Evolutionary conservation across 30 jellyfish, hydroid and myxozoan genomes (phyloP), one percentile per base, ranked within the genome.

Genomic region (Aurelia aurita): DNA sequence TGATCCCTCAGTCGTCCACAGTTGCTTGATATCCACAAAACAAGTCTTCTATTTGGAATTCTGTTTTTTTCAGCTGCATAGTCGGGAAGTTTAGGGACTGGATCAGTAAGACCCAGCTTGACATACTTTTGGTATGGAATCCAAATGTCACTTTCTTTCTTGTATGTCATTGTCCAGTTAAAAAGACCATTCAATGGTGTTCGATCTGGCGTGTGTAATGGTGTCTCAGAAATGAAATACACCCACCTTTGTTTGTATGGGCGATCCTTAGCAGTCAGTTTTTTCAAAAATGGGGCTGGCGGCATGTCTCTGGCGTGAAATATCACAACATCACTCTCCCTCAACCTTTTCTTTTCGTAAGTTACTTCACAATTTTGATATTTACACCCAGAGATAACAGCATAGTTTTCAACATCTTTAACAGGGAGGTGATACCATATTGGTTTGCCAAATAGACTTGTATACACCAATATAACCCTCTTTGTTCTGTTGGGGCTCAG

Each of bases 301-400:
- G 94, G 99, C 96, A 94, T 88, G 59, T 94, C 91, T 14, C 96
- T 77, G 19, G 96, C 97, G 58, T 94, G 99, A 64, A 94, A 94
- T 11, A 94, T 79, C 39, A 94, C 97, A 13, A 96, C 99, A 85
- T 94, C 97, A 45, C 98, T 90, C n/a, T 31, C 65, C 58, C 51
- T 15, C 31, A 89, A 25, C 32, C 74, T 72, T 53, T 70, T 44
- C 39, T 63, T 70, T 58, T 94, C 96, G 49, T 94, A 88, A 11
- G 99, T 65, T 2, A 94, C 91, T 67, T 77, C 91, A 47, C 99
- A 94, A 45, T 88, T 88, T 32, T 62, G 82, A 62, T n/a, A 53
- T 55, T 69, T 66, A 62, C 99, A 94, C 55, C 74, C 58, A 10
- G 71, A 43, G 15, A 39, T 39, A 4, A 2, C 51, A 11, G 87